Base-by-base conservation (phyloP, 2,113 vertebrate species). In the Chaetura pelagica region DNA sequence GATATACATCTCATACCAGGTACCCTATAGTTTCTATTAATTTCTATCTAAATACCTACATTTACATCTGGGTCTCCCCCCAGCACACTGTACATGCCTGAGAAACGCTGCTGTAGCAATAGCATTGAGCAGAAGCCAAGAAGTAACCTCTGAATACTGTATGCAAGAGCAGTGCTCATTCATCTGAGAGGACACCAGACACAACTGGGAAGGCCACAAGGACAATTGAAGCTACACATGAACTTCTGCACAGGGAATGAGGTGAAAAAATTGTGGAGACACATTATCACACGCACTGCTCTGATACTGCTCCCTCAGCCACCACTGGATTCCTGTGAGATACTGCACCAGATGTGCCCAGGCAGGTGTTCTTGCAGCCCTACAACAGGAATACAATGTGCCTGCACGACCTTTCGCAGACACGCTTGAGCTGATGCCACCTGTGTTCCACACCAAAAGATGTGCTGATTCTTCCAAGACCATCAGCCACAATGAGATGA, bases 161-260 rank as follows among this genome's bases (percentile, higher is more conserved):
- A 15, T 4, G n/a, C 38, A 69, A n/a, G 0, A 0, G 32, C 57
- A 49, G 29, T 6, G 46, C 46, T n/a, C 0, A 0, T 35, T 40
- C 78, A 55, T 4, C 51, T 32, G 20, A 38, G 51, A 66, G 66
- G 61, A 42, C 19, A 26, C 6, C 23, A 23, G n/a, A 26, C 64
- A 54, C 59, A 69, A 38, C 57, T 23, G 20, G 40, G 40, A 79
- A 79, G 57, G 57, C 40, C 49, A 29, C 1, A 0, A 84, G 46
- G 32, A 57, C 5, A 9, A 74, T 17, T 40, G 80, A 38, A 90
- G 68, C 87, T 55, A 49, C 68, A 52, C 8, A 6, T 3, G 7
- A 49, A 9, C 34, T 87, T 30, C 49, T 30, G n/a, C 44, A 54
- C 16, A 27, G 44, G 51, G 40, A 79, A 49, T 0, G 22, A 55